These are phyloP conservation scores for Pantherophis alleghaniensis DNA, from an alignment of 2,797 vertebrate species.

Conservation along the genomic window DNA sequence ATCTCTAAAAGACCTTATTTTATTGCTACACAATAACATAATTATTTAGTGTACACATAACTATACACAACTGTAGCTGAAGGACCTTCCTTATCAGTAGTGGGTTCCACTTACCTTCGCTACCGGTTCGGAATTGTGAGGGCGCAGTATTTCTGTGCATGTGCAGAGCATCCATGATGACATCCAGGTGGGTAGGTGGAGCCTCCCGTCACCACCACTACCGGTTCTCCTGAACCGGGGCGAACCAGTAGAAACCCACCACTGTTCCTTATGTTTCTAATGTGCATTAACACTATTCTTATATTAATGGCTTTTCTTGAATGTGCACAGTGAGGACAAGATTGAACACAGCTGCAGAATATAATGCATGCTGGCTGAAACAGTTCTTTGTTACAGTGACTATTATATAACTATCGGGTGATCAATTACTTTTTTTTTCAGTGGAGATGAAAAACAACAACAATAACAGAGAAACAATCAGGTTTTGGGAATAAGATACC, in stretches of 20 bases:
- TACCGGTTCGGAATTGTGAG: no score
- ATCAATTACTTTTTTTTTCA: not conserved
- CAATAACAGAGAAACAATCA: not conserved
- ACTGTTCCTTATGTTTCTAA: not conserved
- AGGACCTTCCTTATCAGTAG: not conserved
- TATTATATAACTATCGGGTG: not conserved
- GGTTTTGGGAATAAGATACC: not conserved
- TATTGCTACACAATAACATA: not conserved
- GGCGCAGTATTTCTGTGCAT: no score
- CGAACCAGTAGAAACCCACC: no score
- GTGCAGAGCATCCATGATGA: no score
- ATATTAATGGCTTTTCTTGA: no score
- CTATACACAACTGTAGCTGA: not conserved
- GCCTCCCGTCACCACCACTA: no score
- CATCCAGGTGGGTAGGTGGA: no score
- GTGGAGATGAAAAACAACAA: not conserved
- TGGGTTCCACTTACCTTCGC: no score
- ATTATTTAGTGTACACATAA: not conserved
- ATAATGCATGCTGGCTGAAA: not conserved
- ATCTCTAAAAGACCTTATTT: not conserved
- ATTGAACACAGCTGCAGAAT: no score
- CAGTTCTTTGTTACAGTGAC: not conserved
- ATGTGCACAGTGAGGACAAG: no score
- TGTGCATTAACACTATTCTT: not conserved
- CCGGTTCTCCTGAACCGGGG: no score